Percentiles rank a stretch among this genome's conserved stretches.
Evolutionary conservation across 2,797 vertebrate genomes (phyloP).

Genomic region (Meriones psammophilus): DNA sequence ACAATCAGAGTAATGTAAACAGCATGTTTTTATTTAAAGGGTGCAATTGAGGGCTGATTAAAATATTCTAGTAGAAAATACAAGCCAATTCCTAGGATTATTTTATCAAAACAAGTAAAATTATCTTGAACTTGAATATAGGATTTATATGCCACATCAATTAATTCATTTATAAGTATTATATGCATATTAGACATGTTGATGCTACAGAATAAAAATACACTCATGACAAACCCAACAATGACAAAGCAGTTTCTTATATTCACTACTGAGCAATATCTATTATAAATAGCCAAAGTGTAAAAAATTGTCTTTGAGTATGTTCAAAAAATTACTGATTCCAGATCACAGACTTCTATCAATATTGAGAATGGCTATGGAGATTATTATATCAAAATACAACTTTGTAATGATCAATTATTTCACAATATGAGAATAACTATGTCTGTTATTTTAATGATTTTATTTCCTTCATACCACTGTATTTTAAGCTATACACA

Average conservation of each 20-base stretch:
- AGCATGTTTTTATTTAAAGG: background rate
- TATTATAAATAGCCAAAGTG: background rate
- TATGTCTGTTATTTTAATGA: background rate
- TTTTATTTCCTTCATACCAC: background rate
- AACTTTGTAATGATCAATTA: background rate
- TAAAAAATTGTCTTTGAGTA: background rate
- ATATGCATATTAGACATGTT: background rate
- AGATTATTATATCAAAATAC: constrained; percentile 26
- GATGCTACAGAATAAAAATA: background rate
- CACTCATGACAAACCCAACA: background rate
- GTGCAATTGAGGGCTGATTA: background rate
- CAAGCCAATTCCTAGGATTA: background rate
- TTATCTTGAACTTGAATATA: background rate
- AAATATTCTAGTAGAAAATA: background rate
- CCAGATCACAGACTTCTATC: background rate
- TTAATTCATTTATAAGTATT: constrained; percentile 18
- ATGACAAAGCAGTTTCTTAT: background rate
- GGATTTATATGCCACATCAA: background rate
- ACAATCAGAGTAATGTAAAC: background rate
- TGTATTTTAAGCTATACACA: background rate
- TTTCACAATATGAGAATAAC: background rate
- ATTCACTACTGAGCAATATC: background rate
- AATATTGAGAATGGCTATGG: background rate
- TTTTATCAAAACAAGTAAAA: background rate
- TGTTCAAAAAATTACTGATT: background rate